Base-by-base conservation (phyloP, 1,140 invertebrate genomes). In the Tetraneura akinire region DNA sequence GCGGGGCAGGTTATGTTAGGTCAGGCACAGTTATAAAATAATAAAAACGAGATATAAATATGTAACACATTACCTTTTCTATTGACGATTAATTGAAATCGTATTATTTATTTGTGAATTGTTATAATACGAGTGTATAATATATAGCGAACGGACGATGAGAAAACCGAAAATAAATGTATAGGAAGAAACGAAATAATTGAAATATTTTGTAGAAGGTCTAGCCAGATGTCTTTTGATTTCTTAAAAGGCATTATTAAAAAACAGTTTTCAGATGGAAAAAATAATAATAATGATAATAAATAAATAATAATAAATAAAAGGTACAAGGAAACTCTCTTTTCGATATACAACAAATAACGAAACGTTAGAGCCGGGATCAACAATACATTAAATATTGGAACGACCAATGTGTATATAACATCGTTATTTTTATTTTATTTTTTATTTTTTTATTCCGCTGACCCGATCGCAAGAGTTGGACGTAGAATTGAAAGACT, bases 301-400 rank as follows among this genome's bases (percentile, higher is more conserved):
- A 37, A 37, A 37, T 37, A 70, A 70, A 70, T 37, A 47, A n/a
- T n/a, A n/a, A n/a, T n/a, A n/a, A n/a, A n/a, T n/a, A 70, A 70
- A 70, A 70, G 64, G 37, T 68, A 68, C 21, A 23, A 23, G 21
- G 42, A 47, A 26, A 70, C 45, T 49, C 66, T 49, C 14, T 70
- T 70, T 70, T 13, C 66, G 49, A 70, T 49, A 70, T n/a, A n/a
- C n/a, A n/a, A n/a, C n/a, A 70, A 42, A 49, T 49, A 70, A 70
- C 21, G 45, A 70, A 70, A 70, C 14, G 66, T 47, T 45, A 68
- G 21, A 14, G 37, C 64, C 45, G 23, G n/a, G 45, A 49, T 49
- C 45, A 49, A 70, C 66, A 70, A 70, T 49, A 23, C 66, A 49
- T 16, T 37, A 37, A 4, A 37, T 37, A 8, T 49, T 14, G 21